These are phyloP conservation scores for Tiaroga cobitis DNA, from an alignment of 2,797 vertebrate species.

Conservation along the genomic window DNA sequence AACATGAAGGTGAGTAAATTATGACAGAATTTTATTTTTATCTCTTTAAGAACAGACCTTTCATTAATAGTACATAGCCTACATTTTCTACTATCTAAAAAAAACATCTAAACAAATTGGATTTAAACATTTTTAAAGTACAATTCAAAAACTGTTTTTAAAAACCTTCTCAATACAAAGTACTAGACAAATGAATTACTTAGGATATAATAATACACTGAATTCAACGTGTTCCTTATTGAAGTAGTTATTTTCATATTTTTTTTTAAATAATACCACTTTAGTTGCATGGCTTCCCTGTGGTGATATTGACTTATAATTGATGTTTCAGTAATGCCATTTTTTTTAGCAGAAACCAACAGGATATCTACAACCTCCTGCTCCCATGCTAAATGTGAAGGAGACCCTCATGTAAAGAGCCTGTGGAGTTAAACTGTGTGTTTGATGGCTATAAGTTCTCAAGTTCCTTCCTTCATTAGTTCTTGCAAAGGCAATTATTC, in stretches of 20 bases:
- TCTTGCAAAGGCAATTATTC: conserved; percentile 42
- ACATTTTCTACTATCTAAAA: neutral
- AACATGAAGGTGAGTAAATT: neutral
- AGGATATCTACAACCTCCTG: neutral
- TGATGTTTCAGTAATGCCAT: conserved; percentile 23
- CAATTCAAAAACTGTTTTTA: neutral
- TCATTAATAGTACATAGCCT: neutral
- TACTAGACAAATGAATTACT: neutral
- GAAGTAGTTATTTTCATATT: conserved; percentile 4
- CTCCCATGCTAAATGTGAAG: conserved; percentile 26
- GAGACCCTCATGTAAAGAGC: conserved; percentile 29
- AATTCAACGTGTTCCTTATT: conserved; percentile 4
- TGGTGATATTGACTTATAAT: conserved; percentile 33
- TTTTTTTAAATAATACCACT: conserved; percentile 26
- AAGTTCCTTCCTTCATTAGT: conserved; percentile 36
- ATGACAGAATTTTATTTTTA: neutral
- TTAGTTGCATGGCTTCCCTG: conserved; percentile 29
- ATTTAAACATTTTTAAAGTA: neutral
- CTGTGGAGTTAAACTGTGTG: conserved; percentile 17
- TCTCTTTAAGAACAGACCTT: neutral
- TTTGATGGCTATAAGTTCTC: conserved; percentile 15
- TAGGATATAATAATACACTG: neutral
- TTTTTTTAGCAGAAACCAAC: conserved; percentile 20
- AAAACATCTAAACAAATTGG: neutral
- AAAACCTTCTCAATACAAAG: neutral